Evolutionary conservation across 2,113 vertebrate species (phyloP).

Genomic region (Alligator mississippiensis): DNA sequence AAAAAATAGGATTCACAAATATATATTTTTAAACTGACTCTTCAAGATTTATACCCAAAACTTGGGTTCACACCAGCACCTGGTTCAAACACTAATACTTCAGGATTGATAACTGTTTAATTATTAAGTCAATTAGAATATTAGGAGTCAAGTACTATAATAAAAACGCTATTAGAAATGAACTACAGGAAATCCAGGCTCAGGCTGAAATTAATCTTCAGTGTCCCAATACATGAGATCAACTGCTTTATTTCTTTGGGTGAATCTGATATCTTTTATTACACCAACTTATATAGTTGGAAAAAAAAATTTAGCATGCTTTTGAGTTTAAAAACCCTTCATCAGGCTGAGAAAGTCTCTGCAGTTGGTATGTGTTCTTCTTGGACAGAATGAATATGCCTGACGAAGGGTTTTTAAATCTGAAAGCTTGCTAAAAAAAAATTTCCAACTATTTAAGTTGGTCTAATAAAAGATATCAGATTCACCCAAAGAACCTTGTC

Average conservation of each 20-base stretch:
- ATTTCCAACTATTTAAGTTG: no score
- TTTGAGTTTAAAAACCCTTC: no score
- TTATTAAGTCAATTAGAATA: neutral
- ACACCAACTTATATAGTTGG: no score
- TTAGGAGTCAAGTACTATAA: neutral
- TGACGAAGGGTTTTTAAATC: no score
- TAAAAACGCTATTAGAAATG: neutral
- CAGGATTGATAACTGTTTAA: neutral
- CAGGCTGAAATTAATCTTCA: neutral
- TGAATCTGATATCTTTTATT: no score
- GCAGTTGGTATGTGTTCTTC: no score
- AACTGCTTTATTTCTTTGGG: neutral
- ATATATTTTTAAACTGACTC: neutral
- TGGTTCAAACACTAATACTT: neutral
- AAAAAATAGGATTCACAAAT: neutral
- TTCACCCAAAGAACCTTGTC: no score
- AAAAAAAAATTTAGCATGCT: no score
- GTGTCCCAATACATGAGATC: neutral
- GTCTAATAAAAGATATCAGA: no score
- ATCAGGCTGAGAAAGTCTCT: no score
- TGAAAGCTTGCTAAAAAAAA: no score
- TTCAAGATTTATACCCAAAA: rapidly evolving
- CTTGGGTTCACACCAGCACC: neutral
- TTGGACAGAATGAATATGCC: no score
- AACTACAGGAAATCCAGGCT: neutral